Evolutionary conservation across 2,797 vertebrate genomes (phyloP), one percentile per base, ranked within the genome.

Genomic region (Danio jaintianensis): DNA sequence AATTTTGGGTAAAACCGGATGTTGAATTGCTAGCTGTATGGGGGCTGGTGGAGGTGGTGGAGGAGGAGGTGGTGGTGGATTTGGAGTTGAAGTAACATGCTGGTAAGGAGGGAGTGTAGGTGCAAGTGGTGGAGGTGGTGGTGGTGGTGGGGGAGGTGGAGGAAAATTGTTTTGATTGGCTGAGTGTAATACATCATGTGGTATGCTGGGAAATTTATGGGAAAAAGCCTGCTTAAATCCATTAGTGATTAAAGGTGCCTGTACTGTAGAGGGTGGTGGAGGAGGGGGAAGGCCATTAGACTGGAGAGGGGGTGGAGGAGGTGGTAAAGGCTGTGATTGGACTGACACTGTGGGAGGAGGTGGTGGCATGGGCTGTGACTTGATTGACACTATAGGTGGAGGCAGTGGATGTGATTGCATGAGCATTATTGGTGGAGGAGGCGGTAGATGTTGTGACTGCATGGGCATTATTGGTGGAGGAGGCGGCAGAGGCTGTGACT

Each of bases 181-280:
- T 5, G 86, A 75, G 40, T 83, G 76, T 4, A 80, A 87, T 42
- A 90, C 59, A 18, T 91, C 94, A 8, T 93, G 92, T 7, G 93
- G 94, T 0, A 95, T 90, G 50, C 93, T 95, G 56, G 95, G 94
- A 52, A 96, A 95, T 80, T 95, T 93, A 4, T 95, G 93, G 82
- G 91, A 89, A 56, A 91, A 81, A 0, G 79, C 83, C 72, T 90
- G 89, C 83, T 90, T 91, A 36, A 91, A 83, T 55, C 84, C 81
- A 71, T 84, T 88, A 42, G 42, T 11, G 78, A n/a, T 48, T 82
- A 74, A 8, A 75, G 76, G 43, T 58, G 70, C 5, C 56, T 63
- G 16, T 62, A 75, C 13, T 83, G 79, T 43, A 18, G 78, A 71
- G 3, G 52, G 72, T 29, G 70, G 76, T 56, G 62, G 64, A 55